Evolutionary conservation across 2,888 invertebrate species (phyloP).

Genomic region (Deilephila porcellus): DNA sequence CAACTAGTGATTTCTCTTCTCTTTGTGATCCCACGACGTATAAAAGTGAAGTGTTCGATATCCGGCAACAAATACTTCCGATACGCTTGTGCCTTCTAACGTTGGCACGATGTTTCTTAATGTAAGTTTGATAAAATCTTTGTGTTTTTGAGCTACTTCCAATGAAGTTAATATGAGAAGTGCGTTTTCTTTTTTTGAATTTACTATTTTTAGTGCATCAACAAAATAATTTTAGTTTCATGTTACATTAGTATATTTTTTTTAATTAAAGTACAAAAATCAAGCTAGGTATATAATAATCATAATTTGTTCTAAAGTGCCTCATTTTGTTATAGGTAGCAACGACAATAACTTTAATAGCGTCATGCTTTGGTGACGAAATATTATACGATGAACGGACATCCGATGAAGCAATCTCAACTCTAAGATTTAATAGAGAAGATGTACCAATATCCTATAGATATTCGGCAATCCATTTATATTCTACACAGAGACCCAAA

Average conservation of each 20-base stretch:
- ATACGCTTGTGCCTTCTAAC: constrained; percentile 40
- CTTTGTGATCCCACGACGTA: constrained; percentile 54
- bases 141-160: background rate
- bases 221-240: background rate
- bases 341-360: constrained; percentile 39
- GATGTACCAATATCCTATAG: constrained; percentile 52
- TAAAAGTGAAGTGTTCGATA: constrained; percentile 53
- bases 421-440: constrained; percentile 48
- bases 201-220: background rate
- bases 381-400: background rate
- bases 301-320: too few relatives aligned
- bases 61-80: constrained; percentile 53
- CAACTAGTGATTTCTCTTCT: constrained; percentile 59
- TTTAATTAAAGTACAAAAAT: background rate
- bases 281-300: background rate
- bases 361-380: constrained; percentile 8
- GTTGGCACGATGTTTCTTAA: constrained; percentile 47
- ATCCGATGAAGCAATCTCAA: constrained; percentile 45
- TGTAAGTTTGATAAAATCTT: constrained; percentile 46
- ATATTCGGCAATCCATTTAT: constrained; percentile 45
- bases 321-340: constrained; percentile 44
- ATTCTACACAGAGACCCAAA: constrained; percentile 41
- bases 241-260: background rate
- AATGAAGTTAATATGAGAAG: background rate
- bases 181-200: background rate